Evolutionary conservation across 2,113 vertebrate species (phyloP).

Genomic region (Rutilus rutilus): DNA sequence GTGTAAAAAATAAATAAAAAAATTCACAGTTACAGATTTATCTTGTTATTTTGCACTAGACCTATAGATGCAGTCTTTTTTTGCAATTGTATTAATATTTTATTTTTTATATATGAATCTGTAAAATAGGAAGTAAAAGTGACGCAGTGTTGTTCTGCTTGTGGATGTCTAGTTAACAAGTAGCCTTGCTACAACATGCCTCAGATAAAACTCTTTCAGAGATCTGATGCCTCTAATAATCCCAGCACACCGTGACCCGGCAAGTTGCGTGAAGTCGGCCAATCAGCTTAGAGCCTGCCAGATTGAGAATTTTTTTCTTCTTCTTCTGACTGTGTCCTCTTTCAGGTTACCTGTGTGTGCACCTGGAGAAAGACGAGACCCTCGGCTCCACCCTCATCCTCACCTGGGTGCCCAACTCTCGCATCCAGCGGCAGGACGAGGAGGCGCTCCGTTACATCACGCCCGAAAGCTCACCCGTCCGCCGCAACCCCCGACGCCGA

Average conservation of each 20-base stretch:
- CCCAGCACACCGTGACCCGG: neutral
- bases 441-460: constrained; percentile 94
- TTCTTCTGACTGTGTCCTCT: constrained; percentile 41
- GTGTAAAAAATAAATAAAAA: neutral
- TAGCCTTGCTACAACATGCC: neutral
- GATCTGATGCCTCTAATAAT: neutral
- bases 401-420: constrained; percentile 95
- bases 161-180: neutral
- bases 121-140: neutral
- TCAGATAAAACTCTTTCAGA: neutral
- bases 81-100: neutral
- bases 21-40: neutral
- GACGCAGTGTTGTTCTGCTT: neutral
- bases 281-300: neutral
- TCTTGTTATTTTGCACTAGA: neutral
- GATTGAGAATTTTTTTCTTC: neutral
- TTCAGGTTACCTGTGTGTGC: constrained; percentile 92
- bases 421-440: constrained; percentile 95
- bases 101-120: no score
- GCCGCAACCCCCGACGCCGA: constrained; percentile 79
- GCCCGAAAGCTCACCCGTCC: constrained; percentile 93
- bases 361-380: constrained; percentile 94
- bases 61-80: neutral
- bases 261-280: neutral
- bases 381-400: constrained; percentile 91